Evolutionary conservation across 2,113 vertebrate genomes (phyloP).

Genomic region (Charadrius vociferus): DNA sequence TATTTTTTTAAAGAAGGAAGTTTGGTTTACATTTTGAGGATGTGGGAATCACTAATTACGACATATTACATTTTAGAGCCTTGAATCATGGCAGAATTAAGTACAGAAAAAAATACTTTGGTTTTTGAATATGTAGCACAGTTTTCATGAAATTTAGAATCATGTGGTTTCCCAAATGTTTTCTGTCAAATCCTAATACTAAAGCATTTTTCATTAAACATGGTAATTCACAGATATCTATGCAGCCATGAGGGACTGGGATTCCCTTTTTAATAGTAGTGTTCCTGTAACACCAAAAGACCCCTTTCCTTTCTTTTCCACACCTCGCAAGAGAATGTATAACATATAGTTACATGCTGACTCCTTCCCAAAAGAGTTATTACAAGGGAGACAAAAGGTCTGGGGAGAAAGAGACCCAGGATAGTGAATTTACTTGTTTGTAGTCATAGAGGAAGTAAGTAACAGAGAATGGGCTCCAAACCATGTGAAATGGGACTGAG

Average conservation of each 20-base stretch:
- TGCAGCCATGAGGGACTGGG: rapidly evolving
- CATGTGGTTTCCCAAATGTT: neutral
- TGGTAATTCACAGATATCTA: neutral
- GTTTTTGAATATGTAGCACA: neutral
- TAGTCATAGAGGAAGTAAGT: neutral
- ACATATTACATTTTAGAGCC: neutral
- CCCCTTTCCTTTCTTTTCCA: neutral
- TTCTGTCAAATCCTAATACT: neutral
- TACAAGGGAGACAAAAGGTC: neutral
- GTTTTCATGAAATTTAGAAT: neutral
- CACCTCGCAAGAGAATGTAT: neutral
- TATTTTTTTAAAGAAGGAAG: neutral
- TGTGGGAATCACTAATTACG: neutral
- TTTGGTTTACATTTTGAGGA: neutral
- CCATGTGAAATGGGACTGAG: rapidly evolving
- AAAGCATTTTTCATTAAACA: neutral
- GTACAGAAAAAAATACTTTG: neutral
- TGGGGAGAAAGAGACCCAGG: neutral
- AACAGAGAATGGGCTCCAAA: neutral
- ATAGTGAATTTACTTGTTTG: neutral
- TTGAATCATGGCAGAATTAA: neutral
- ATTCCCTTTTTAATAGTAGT: neutral
- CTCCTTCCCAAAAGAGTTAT: neutral
- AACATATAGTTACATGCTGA: neutral
- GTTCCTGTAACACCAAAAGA: neutral